Evolutionary conservation across 2,888 invertebrate genomes (phyloP).

Genomic region (Epicampocera succincta): DNA sequence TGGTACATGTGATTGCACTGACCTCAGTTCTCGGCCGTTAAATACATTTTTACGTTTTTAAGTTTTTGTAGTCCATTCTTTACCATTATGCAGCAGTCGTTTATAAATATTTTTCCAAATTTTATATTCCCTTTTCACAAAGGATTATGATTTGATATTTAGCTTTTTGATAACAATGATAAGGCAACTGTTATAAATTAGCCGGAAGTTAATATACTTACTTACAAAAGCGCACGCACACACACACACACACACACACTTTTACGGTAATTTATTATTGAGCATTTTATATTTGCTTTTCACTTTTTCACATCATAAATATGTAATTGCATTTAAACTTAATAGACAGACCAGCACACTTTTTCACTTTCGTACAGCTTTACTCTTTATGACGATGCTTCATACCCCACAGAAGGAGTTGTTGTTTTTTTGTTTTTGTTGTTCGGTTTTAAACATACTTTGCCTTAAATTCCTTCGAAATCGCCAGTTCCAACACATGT

Average conservation of each 20-base stretch:
- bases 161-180: constrained; percentile 1
- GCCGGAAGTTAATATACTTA: constrained; percentile 24
- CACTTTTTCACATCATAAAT: constrained; percentile 26
- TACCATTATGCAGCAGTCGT: no score
- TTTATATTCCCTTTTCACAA: no score
- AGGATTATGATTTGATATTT: background rate
- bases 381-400: background rate
- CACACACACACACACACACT: background rate
- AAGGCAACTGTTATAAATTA: constrained; percentile 21
- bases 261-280: constrained; percentile 27
- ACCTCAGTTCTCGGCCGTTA: constrained; percentile 30
- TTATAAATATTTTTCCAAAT: background rate
- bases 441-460: constrained; percentile 25
- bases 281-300: background rate
- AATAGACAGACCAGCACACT: constrained; percentile 5
- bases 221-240: background rate
- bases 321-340: constrained; percentile 31
- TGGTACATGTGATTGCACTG: constrained; percentile 32
- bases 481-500: constrained; percentile 4
- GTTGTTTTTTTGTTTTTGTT: constrained; percentile 15
- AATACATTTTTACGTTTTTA: background rate
- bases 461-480: constrained; percentile 49
- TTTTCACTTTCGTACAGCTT: constrained; percentile 5
- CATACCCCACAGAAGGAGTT: background rate
- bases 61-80: background rate